Conservation (phyloP, 1,140 invertebrate species). For the Lordiphosa stackelbergi region DNA sequence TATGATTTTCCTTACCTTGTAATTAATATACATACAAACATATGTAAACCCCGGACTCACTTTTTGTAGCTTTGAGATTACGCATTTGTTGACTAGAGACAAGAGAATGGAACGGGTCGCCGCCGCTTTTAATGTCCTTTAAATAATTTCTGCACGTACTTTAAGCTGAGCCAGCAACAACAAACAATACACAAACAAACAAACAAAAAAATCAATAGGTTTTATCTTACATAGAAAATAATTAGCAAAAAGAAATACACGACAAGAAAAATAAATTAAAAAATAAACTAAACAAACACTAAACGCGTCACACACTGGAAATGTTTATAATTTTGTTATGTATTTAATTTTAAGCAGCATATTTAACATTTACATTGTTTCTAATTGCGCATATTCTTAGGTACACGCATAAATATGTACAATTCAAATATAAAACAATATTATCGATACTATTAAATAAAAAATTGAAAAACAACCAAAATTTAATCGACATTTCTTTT, state of each 20-base stretch:
- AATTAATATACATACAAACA: slow-evolving; percentile 23
- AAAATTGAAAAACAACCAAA: slow-evolving; percentile 30
- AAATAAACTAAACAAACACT: slow-evolving; percentile 23
- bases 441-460: slow-evolving; percentile 55
- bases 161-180: slow-evolving; percentile 11
- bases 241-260: slow-evolving; percentile 48
- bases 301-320: slow-evolving; percentile 53
- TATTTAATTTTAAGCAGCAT: slow-evolving; percentile 68
- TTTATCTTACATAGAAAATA: slow-evolving; percentile 56
- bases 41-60: slow-evolving; percentile 14
- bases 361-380: slow-evolving; percentile 68
- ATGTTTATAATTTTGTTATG: slow-evolving; percentile 74
- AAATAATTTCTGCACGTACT: slow-evolving; percentile 12
- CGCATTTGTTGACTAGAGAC: slow-evolving; percentile 39
- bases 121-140: slow-evolving; percentile 26
- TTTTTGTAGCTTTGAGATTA: slow-evolving; percentile 40
- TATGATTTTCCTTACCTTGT: slow-evolving; percentile 47
- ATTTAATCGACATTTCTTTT: too few relatives aligned
- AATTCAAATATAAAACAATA: slow-evolving; percentile 64
- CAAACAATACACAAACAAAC: neutral
- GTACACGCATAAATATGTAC: slow-evolving; percentile 67
- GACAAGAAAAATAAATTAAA: slow-evolving; percentile 17
- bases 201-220: slow-evolving; percentile 20
- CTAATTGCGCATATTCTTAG: slow-evolving; percentile 56
- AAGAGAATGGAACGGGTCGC: slow-evolving; percentile 2